Evolutionary conservation across 2,888 invertebrate species (phyloP).

Genomic region (Crematogaster levior): DNA sequence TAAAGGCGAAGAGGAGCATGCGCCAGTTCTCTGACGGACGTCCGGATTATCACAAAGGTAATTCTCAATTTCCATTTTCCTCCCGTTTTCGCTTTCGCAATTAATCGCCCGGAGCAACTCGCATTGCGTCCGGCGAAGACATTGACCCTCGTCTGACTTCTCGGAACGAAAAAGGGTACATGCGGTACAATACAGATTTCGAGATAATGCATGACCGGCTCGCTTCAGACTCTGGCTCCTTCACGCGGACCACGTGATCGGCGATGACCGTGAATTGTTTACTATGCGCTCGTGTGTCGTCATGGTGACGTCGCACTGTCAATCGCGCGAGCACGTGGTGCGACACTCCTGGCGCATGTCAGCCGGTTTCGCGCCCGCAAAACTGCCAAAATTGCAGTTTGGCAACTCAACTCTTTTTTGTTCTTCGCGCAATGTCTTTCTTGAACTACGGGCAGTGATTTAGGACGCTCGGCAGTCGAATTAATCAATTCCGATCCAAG

Average conservation of each 20-base stretch:
- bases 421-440: too few relatives aligned
- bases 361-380: not conserved
- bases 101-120: not conserved
- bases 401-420: not conserved
- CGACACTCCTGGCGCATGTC: not conserved
- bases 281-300: slow-evolving; percentile 4
- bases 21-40: not conserved
- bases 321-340: slow-evolving; percentile 25
- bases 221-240: not conserved
- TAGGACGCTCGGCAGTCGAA: not conserved
- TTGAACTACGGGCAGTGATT: not conserved
- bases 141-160: not conserved
- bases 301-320: slow-evolving; percentile 28
- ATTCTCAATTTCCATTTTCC: not conserved
- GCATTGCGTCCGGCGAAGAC: not conserved
- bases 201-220: not conserved
- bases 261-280: slow-evolving; percentile 27
- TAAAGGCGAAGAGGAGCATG: not conserved
- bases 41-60: slow-evolving; percentile 8
- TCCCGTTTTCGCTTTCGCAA: not conserved
- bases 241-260: slow-evolving; percentile 6
- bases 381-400: not conserved
- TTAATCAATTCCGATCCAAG: not conserved
- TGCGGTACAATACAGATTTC: not conserved
- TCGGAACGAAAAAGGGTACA: not conserved